Conservation (phyloP, 2,888 invertebrate genomes). For the Meganola albula region DNA sequence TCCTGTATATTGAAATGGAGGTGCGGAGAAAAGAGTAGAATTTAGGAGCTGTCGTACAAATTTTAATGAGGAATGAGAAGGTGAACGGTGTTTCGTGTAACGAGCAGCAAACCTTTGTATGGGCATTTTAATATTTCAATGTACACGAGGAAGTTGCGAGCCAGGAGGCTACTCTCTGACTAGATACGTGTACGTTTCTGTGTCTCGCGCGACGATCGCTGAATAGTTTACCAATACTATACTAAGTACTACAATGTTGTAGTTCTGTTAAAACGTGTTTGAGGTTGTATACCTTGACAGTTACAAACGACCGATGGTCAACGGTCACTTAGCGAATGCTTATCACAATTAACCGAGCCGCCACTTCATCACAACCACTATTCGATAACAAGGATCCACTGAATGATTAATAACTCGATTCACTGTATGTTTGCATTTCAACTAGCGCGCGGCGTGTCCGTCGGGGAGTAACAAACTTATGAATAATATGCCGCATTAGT, state of each 20-base stretch:
- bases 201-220: no score
- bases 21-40: constrained; percentile 77
- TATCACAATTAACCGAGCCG: constrained; percentile 62
- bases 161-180: constrained; percentile 27
- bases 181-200: constrained; percentile 31
- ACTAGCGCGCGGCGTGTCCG: constrained; percentile 51
- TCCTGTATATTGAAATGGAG: constrained; percentile 78
- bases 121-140: constrained; percentile 48
- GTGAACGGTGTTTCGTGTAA: constrained; percentile 54
- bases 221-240: no score
- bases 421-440: constrained; percentile 63
- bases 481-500: constrained; percentile 63
- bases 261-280: no score
- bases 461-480: constrained; percentile 61
- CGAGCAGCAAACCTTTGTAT: constrained; percentile 49
- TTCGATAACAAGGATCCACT: constrained; percentile 58
- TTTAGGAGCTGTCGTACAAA: constrained; percentile 76
- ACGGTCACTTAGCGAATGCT: constrained; percentile 52
- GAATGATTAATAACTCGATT: constrained; percentile 69
- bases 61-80: constrained; percentile 75
- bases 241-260: no score
- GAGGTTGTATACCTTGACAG: constrained; percentile 26
- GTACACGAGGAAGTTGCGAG: constrained; percentile 29
- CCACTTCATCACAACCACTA: constrained; percentile 65
- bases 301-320: constrained; percentile 49